Conservation (phyloP, 2,888 invertebrate genomes). For the Galerucella nymphaeae region DNA sequence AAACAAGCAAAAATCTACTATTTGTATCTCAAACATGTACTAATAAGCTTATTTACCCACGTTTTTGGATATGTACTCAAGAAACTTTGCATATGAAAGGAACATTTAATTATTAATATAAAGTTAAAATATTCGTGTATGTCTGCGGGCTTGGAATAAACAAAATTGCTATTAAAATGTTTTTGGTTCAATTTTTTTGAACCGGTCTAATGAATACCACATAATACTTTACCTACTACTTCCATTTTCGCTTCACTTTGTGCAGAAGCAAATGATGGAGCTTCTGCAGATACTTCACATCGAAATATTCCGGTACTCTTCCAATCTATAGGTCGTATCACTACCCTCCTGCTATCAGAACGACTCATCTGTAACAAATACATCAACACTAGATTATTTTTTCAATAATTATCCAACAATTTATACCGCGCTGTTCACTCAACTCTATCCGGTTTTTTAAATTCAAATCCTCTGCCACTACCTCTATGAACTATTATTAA, state of each 20-base stretch:
- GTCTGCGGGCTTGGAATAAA: too few relatives aligned
- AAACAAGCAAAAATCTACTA: not conserved
- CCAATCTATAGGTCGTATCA: constrained; percentile 74
- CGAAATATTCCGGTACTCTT: constrained; percentile 79
- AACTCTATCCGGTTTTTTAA: too few relatives aligned
- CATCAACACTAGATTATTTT: not conserved
- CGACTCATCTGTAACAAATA: constrained; percentile 70
- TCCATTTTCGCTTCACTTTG: constrained; percentile 82
- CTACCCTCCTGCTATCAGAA: constrained; percentile 76
- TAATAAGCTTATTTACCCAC: constrained; percentile 3
- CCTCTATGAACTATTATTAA: too few relatives aligned
- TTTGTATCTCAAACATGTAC: constrained; percentile 1
- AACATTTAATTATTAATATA: not conserved
- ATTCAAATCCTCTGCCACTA: too few relatives aligned
- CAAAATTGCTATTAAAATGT: not conserved
- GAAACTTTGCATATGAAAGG: not conserved
- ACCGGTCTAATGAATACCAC: too few relatives aligned
- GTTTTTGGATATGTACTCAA: not conserved
- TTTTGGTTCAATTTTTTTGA: too few relatives aligned
- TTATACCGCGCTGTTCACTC: too few relatives aligned
- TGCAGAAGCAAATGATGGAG: constrained; percentile 80
- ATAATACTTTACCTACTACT: constrained; percentile 76
- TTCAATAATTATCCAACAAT: not conserved
- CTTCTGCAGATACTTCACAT: constrained; percentile 83
- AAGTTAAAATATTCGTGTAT: not conserved